These are phyloP conservation scores for Lamproptera curius DNA, from an alignment of 2,888 invertebrate genomes.

Conservation along the genomic window DNA sequence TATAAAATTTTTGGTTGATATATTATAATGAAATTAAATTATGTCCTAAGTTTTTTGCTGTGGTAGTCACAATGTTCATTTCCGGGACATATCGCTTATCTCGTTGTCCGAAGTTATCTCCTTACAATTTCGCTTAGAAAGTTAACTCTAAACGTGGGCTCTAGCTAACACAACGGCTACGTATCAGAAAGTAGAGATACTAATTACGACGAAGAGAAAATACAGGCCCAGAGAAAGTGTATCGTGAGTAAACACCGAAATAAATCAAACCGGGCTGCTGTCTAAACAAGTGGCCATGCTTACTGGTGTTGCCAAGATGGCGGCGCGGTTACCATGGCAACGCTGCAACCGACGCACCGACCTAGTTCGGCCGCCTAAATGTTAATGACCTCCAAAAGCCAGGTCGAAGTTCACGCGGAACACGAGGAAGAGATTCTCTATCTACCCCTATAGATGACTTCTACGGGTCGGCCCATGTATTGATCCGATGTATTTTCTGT, in stretches of 20 bases:
- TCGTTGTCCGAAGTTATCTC: not conserved
- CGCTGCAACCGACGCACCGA: conserved; percentile 66
- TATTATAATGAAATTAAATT: not conserved
- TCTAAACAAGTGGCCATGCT: conserved; percentile 34
- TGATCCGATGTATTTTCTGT: conserved; percentile 55
- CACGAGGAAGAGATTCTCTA: conserved; percentile 66
- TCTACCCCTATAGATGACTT: conserved; percentile 49
- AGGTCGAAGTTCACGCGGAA: conserved; percentile 75
- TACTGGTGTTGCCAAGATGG: conserved; percentile 25
- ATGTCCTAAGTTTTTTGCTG: not conserved
- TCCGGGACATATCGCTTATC: not conserved
- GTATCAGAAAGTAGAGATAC: conserved; percentile 10
- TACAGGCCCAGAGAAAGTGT: conserved; percentile 27
- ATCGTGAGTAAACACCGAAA: conserved; percentile 19
- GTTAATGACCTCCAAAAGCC: conserved; percentile 78
- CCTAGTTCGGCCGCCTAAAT: conserved; percentile 72
- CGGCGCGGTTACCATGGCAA: conserved; percentile 53
- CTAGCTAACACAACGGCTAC: not conserved
- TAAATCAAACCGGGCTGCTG: conserved; percentile 18
- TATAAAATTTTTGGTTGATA: too few species aligned
- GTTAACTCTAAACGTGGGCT: not conserved
- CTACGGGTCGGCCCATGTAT: conserved; percentile 69
- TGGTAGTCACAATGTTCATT: not conserved
- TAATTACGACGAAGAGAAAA: conserved; percentile 19
- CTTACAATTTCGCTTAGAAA: not conserved